These are phyloP conservation scores for Pachyseris speciosa DNA, from an alignment of 64 coral and sea anemone genomes.

Conservation along the genomic window DNA sequence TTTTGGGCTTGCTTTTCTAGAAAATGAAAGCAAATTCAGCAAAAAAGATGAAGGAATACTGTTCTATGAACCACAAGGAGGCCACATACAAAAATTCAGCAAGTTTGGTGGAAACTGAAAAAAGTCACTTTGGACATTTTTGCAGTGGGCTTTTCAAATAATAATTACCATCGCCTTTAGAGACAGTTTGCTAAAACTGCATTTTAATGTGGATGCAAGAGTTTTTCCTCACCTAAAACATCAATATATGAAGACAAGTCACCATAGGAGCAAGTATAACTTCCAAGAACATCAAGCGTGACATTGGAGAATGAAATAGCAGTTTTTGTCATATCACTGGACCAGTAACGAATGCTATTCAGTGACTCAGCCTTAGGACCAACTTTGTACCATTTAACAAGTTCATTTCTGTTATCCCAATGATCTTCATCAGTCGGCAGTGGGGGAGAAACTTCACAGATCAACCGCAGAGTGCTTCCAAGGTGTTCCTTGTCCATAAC, in stretches of 20 bases:
- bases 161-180: too few relatives aligned
- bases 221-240: conserved; percentile 35
- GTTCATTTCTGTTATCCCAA: conserved; percentile 34
- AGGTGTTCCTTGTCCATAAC: conserved; percentile 28
- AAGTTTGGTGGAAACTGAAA: too few relatives aligned
- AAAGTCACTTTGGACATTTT: too few relatives aligned
- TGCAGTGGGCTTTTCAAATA: too few relatives aligned
- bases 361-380: not conserved
- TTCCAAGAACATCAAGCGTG: conserved; percentile 42
- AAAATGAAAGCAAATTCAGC: too few relatives aligned
- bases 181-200: too few relatives aligned
- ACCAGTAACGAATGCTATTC: conserved; percentile 47
- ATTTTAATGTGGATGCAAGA: too few relatives aligned
- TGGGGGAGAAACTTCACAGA: conserved; percentile 28
- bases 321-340: conserved; percentile 36
- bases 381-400: conserved; percentile 46
- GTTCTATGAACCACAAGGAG: too few relatives aligned
- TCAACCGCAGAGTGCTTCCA: conserved; percentile 8
- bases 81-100: too few relatives aligned
- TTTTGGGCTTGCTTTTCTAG: too few relatives aligned
- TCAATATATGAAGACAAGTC: conserved; percentile 17
- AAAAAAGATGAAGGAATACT: too few relatives aligned
- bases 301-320: conserved; percentile 45
- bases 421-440: conserved; percentile 1
- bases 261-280: conserved; percentile 59